These are phyloP conservation scores for Anolis carolinensis DNA, from an alignment of 2,113 vertebrate species.

Conservation along the genomic window DNA sequence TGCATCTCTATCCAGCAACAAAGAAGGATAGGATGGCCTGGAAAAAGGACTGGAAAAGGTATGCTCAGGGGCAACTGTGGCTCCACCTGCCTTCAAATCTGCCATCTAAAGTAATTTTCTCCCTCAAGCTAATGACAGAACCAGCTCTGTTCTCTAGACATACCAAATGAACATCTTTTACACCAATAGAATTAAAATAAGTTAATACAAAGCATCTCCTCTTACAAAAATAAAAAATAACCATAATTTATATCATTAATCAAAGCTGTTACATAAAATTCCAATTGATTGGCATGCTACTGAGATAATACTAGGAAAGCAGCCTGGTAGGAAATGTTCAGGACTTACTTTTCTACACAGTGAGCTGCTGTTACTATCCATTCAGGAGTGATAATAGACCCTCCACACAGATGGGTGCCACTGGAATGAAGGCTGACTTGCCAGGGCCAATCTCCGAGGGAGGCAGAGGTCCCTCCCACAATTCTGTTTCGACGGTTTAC, in stretches of 20 bases:
- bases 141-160: background rate
- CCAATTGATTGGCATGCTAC: background rate
- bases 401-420: slow-evolving; percentile 85
- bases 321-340: background rate
- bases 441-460: slow-evolving; percentile 89
- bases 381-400: slow-evolving; percentile 83
- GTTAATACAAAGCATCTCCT: background rate
- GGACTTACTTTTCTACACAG: slow-evolving; percentile 89
- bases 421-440: slow-evolving; percentile 89
- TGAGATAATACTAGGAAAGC: background rate
- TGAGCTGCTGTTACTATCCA: slow-evolving; percentile 96
- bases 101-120: background rate
- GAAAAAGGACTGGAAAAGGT: background rate
- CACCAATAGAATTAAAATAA: background rate
- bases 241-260: background rate
- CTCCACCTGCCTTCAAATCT: background rate
- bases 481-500: slow-evolving; percentile 72
- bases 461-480: slow-evolving; percentile 83
- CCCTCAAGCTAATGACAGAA: background rate
- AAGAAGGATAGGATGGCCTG: background rate
- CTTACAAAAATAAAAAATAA: background rate
- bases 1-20: background rate
- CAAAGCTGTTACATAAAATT: background rate
- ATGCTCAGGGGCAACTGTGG: background rate
- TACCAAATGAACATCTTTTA: background rate